Conservation (phyloP, 2,797 vertebrate species). For the Hippopotamyrus pictus region DNA sequence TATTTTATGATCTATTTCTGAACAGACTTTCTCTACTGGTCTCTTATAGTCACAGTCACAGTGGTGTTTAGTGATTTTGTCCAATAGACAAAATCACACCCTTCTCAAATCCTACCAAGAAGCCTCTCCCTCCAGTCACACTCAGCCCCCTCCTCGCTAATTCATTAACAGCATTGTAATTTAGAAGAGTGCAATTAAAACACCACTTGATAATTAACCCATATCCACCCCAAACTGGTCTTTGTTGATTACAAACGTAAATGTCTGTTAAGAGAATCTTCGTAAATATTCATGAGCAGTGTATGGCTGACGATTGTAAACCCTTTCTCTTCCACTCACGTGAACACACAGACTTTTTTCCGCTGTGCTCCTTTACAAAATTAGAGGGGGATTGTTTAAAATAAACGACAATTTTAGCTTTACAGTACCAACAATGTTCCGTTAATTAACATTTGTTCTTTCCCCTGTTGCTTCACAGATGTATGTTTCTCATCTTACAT, state of each 20-base stretch:
- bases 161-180: slow-evolving; percentile 59
- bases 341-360: neutral
- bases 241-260: slow-evolving; percentile 66
- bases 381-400: neutral
- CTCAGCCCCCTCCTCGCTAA: slow-evolving; percentile 42
- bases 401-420: neutral
- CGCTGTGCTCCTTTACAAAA: neutral
- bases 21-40: neutral
- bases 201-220: slow-evolving; percentile 75
- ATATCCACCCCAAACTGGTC: slow-evolving; percentile 67
- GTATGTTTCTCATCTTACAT: neutral
- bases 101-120: neutral
- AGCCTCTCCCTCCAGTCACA: neutral
- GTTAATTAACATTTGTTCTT: neutral
- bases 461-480: neutral
- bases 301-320: neutral
- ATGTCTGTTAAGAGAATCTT: slow-evolving; percentile 35
- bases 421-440: neutral
- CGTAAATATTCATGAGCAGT: slow-evolving; percentile 26
- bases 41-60: neutral
- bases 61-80: neutral
- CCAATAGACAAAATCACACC: neutral
- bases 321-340: neutral
- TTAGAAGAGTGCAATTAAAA: slow-evolving; percentile 74
- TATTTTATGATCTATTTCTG: neutral